These are phyloP conservation scores for Trichogramma dendrolimi DNA, from an alignment of 2,888 invertebrate species.

Conservation along the genomic window DNA sequence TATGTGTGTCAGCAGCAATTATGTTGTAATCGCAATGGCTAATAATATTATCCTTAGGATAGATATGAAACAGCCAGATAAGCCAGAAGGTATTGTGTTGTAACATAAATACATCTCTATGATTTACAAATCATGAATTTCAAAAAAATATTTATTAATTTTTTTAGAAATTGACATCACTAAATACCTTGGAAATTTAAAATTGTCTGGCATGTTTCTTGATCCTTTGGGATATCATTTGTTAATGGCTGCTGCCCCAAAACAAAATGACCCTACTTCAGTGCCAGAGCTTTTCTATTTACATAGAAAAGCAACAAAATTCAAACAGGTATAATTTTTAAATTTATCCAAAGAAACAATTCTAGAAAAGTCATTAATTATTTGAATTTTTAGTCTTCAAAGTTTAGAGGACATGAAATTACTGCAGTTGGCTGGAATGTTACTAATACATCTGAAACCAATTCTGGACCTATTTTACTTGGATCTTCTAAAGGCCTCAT, in stretches of 20 bases:
- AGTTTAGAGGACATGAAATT: slow-evolving; percentile 74
- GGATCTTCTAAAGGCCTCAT: slow-evolving; percentile 88
- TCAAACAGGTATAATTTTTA: slow-evolving; percentile 56
- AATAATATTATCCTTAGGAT: slow-evolving; percentile 77
- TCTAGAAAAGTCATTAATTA: slow-evolving; percentile 15
- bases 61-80: slow-evolving; percentile 73
- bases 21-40: slow-evolving; percentile 77
- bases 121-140: neutral
- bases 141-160: slow-evolving; percentile 16
- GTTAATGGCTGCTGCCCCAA: slow-evolving; percentile 69
- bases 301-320: slow-evolving; percentile 70
- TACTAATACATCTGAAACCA: slow-evolving; percentile 63
- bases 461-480: slow-evolving; percentile 80
- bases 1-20: slow-evolving; percentile 76
- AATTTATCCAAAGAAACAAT: neutral
- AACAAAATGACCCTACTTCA: slow-evolving; percentile 55
- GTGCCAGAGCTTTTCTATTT: slow-evolving; percentile 77
- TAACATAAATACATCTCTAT: neutral
- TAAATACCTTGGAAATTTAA: slow-evolving; percentile 61
- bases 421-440: slow-evolving; percentile 90
- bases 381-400: slow-evolving; percentile 51
- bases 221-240: slow-evolving; percentile 86
- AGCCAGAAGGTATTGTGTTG: slow-evolving; percentile 64
- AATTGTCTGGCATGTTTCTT: slow-evolving; percentile 67
- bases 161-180: slow-evolving; percentile 70